Conservation (phyloP, 1,140 invertebrate genomes). For the Drosophila biarmipes region DNA sequence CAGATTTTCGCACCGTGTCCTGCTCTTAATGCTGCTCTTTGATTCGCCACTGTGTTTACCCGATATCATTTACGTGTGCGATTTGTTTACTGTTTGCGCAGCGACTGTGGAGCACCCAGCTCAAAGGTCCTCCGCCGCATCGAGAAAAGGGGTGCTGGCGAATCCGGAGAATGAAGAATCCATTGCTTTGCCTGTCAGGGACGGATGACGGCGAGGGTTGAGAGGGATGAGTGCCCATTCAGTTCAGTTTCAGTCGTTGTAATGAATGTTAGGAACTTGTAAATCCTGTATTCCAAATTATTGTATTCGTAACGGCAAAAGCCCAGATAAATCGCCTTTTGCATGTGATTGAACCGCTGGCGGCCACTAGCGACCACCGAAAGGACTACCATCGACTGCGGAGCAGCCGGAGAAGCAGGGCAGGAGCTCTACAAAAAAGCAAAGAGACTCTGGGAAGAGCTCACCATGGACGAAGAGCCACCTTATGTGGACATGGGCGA, state of each 20-base stretch:
- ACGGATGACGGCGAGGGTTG: not conserved
- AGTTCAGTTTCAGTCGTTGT: constrained; percentile 11
- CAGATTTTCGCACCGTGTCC: constrained; percentile 1
- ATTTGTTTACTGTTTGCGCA: constrained; percentile 37
- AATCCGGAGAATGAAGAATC: not conserved
- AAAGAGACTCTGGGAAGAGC: not conserved
- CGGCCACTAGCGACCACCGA: not conserved
- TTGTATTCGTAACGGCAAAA: constrained; percentile 7
- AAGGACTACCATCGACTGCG: not conserved
- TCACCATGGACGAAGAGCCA: not conserved
- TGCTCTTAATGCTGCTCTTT: constrained; percentile 1
- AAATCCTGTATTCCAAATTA: constrained; percentile 4
- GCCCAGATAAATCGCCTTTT: constrained; percentile 2
- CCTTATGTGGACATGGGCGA: constrained; percentile 9
- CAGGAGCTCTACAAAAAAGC: not conserved
- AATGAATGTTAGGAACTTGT: constrained; percentile 6
- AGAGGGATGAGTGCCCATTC: not conserved
- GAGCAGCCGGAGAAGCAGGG: no score
- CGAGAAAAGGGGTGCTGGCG: not conserved
- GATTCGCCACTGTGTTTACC: constrained; percentile 30
- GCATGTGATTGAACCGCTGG: not conserved
- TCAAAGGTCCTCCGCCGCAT: constrained; percentile 9
- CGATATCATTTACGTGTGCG: constrained; percentile 42
- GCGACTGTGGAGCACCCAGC: constrained; percentile 1
- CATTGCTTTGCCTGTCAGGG: constrained; percentile 2